phyloP scores from a whole-genome alignment of 2,888 invertebrate species.

The Embidobia sp. region DNA sequence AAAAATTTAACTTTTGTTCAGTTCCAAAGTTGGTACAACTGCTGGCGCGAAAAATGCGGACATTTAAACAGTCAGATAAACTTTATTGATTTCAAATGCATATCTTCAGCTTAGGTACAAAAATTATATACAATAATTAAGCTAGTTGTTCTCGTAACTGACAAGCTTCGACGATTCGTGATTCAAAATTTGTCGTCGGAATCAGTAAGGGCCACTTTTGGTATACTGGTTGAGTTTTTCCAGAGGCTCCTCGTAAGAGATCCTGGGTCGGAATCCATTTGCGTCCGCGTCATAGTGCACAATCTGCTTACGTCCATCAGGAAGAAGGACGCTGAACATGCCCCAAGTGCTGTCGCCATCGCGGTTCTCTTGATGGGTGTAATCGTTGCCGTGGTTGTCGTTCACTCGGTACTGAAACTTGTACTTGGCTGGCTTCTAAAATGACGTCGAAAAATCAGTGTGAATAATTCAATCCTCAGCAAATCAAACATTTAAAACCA shows the following conservation, averaged over 20 bases:
- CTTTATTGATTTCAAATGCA: neutral
- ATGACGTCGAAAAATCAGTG: neutral
- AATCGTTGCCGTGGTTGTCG: conserved; percentile 79
- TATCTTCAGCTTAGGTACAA: conserved; percentile 1
- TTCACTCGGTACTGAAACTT: conserved; percentile 79
- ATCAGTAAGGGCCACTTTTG: conserved; percentile 67
- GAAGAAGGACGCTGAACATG: conserved; percentile 79
- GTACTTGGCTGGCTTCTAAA: conserved; percentile 77
- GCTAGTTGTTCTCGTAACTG: neutral
- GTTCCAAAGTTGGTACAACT: neutral
- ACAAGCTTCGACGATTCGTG: too few relatives aligned
- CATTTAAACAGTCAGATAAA: neutral
- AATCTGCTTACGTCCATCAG: conserved; percentile 82
- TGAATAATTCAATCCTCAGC: neutral
- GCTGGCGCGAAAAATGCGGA: neutral
- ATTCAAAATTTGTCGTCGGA: too few relatives aligned
- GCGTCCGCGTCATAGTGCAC: conserved; percentile 88
- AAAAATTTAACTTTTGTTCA: neutral
- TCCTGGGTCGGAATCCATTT: conserved; percentile 86
- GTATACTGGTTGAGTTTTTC: conserved; percentile 71
- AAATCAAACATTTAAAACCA: too few relatives aligned
- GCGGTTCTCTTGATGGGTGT: conserved; percentile 79
- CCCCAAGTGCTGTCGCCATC: conserved; percentile 80
- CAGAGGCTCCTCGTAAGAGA: conserved; percentile 84
- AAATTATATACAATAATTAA: conserved; percentile 23